Evolutionary conservation across 2,797 vertebrate genomes (phyloP), one percentile per base, ranked within the genome.

Genomic region (Coendou prehensilis): DNA sequence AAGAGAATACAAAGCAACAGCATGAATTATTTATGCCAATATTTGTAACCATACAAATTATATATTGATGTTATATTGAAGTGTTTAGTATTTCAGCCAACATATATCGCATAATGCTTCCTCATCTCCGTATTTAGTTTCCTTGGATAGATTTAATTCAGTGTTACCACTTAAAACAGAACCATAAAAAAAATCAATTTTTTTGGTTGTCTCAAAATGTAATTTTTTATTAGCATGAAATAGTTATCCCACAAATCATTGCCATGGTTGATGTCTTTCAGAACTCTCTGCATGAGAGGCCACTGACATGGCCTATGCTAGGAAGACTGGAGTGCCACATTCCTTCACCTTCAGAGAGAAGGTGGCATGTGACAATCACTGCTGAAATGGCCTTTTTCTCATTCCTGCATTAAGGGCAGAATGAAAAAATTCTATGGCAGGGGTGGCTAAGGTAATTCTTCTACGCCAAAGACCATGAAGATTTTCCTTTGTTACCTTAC

Each of bases 21-120:
- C 87, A 97, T 97, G 93, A 97, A 97, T 98, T 95, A 98, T 96
- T 97, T 96, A 97, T 97, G 95, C 87, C 93, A 97, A 96, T 97
- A 98, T 98, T 97, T 97, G 97, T 76, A 94, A 90, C 89, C 93
- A 79, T 94, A 92, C 97, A 98, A 97, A 98, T 97, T 98, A 96
- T 81, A 96, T 96, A 98, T 90, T 97, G 98, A 95, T 96, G 97
- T 26, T 91, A 50, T 87, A 89, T 0, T 97, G 82, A 81, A 92
- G 78, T 96, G 86, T 87, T 97, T 91, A 94, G 76, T 78, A 67
- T 92, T 94, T 90, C 80, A 93, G 91, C 67, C 93, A 94, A 69
- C 91, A 95, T 93, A 92, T 33, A 96, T 97, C 56, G 93, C 86
- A 95, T 71, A 86, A 67, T 20, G 52, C 54, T 45, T 80, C 30